phyloP scores from a whole-genome alignment of 1,140 invertebrate species.

The Drosophila gunungcola region DNA sequence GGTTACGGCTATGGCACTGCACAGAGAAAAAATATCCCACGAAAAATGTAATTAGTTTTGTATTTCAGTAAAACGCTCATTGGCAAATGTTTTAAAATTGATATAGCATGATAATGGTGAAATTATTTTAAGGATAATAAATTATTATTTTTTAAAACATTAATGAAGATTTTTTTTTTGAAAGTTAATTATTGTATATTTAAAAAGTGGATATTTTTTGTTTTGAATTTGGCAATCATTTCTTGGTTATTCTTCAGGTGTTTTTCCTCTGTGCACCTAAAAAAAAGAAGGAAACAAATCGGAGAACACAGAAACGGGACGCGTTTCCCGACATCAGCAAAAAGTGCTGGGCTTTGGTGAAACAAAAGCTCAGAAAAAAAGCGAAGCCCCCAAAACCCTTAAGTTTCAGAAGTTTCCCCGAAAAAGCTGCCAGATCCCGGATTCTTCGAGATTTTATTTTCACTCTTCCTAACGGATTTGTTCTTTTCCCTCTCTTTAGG shows the following conservation, averaged over 20 bases:
- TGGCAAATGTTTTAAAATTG: too few species aligned
- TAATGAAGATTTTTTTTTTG: too few species aligned
- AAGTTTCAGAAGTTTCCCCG: slow-evolving; percentile 10
- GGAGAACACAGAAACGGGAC: slow-evolving; percentile 42
- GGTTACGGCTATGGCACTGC: slow-evolving; percentile 75
- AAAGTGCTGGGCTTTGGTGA: slow-evolving; percentile 37
- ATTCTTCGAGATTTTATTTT: slow-evolving; percentile 1
- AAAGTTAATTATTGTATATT: too few species aligned
- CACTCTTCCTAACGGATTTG: slow-evolving; percentile 4
- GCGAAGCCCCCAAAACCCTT: slow-evolving; percentile 1
- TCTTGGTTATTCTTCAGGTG: not conserved
- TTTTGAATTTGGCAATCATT: not conserved
- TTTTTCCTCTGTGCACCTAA: slow-evolving; percentile 25
- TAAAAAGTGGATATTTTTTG: not conserved
- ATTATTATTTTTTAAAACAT: too few species aligned
- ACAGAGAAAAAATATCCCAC: slow-evolving; percentile 27
- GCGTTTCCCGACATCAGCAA: slow-evolving; percentile 45
- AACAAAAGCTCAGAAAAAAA: slow-evolving; percentile 44
- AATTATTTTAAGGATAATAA: not conserved
- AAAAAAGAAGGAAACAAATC: slow-evolving; percentile 17
- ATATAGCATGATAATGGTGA: too few species aligned
- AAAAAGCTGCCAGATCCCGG: slow-evolving; percentile 22
- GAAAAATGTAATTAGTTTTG: not conserved
- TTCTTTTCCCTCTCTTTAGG: not conserved
- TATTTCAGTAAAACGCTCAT: too few species aligned